These are phyloP conservation scores for Turnix velox DNA, from an alignment of 2,113 vertebrate genomes.

Conservation along the genomic window DNA sequence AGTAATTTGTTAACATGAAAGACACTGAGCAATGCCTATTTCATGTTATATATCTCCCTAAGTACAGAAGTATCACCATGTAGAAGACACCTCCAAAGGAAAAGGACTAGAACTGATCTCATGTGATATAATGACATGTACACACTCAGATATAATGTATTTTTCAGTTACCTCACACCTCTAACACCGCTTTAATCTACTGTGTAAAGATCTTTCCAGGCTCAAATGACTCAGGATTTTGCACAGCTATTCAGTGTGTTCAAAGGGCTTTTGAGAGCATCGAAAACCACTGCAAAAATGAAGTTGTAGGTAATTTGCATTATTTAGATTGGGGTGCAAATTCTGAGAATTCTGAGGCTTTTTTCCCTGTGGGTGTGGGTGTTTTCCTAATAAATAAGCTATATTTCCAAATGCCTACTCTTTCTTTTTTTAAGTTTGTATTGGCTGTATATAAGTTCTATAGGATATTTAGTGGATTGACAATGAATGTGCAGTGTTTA, in stretches of 20 bases:
- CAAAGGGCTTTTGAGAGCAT: slow-evolving; percentile 7
- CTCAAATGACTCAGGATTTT: slow-evolving; percentile 35
- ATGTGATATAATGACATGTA: no score
- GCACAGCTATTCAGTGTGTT: neutral
- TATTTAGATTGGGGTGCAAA: neutral
- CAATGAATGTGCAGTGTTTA: neutral
- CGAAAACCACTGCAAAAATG: neutral
- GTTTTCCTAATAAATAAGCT: neutral
- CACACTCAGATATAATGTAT: neutral
- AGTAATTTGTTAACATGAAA: neutral
- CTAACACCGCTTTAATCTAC: neutral
- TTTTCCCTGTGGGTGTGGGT: neutral
- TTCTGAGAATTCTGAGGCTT: neutral
- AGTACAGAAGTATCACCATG: neutral
- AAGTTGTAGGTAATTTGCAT: slow-evolving; percentile 10
- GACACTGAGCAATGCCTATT: neutral
- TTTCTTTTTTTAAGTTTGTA: neutral
- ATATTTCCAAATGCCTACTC: neutral
- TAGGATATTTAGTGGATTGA: neutral
- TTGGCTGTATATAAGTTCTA: neutral
- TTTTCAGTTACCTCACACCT: neutral
- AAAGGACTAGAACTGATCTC: neutral
- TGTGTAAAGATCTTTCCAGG: neutral
- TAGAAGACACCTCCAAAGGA: neutral
- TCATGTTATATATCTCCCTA: neutral